A percentile compares a stretch with the other conserved stretches of the same genome.
phyloP scores from a whole-genome alignment of 2,797 vertebrate genomes.

The Toxotes lorentzi region DNA sequence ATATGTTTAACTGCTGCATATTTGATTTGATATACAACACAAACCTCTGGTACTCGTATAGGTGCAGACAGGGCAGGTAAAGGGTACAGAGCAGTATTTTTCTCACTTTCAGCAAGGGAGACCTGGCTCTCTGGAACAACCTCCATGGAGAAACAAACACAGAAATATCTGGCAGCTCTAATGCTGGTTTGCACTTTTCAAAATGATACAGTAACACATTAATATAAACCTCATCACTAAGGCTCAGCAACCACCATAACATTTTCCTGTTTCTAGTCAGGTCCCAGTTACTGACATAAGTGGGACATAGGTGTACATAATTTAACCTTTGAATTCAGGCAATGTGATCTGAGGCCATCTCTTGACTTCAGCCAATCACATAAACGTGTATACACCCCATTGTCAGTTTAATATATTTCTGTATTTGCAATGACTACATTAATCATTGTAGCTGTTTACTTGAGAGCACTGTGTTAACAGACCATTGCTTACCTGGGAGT shows the following conservation, averaged over 20 bases:
- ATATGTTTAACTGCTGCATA: not conserved
- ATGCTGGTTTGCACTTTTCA: not conserved
- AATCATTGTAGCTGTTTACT: constrained; percentile 7
- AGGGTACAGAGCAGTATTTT: constrained; percentile 59
- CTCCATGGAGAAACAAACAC: constrained; percentile 70
- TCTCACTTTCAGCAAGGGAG: constrained; percentile 76
- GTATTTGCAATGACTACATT: constrained; percentile 3
- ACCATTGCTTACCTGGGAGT: constrained; percentile 88
- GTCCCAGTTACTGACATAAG: not conserved
- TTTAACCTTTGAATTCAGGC: not conserved
- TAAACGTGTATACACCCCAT: not conserved
- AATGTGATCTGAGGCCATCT: not conserved
- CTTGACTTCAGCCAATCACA: not conserved
- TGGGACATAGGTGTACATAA: not conserved
- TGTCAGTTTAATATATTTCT: not conserved
- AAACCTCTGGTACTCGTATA: constrained; percentile 54
- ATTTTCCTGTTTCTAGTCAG: not conserved
- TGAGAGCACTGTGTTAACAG: not conserved
- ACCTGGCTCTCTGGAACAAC: constrained; percentile 92
- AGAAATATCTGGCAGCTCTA: not conserved
- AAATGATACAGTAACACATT: constrained; percentile 13
- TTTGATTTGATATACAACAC: not conserved
- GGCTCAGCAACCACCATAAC: not conserved
- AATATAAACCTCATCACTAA: not conserved
- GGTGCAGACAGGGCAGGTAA: constrained; percentile 37